These are phyloP conservation scores for Vimba vimba DNA, from an alignment of 2,113 vertebrate species.

Conservation along the genomic window DNA sequence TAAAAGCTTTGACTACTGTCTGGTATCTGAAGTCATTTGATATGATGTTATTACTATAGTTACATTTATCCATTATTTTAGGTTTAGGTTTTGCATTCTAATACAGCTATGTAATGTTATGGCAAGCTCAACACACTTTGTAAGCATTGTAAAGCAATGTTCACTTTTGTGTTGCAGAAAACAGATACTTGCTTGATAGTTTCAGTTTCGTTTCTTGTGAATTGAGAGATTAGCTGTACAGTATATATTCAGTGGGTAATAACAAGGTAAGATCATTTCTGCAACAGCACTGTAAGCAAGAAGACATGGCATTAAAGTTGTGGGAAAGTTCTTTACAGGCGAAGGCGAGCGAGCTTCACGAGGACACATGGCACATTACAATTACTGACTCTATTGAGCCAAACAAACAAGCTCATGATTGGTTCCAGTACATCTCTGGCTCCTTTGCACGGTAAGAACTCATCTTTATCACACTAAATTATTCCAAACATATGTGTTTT, in stretches of 20 bases:
- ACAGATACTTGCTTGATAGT: not conserved
- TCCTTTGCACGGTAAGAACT: constrained; percentile 65
- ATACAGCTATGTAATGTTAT: too few species aligned
- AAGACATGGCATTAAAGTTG: constrained; percentile 49
- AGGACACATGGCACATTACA: constrained; percentile 62
- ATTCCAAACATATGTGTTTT: too few species aligned
- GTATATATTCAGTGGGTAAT: not conserved
- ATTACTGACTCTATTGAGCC: constrained; percentile 60
- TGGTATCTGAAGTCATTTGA: too few species aligned
- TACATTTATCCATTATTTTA: too few species aligned
- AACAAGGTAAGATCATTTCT: not conserved
- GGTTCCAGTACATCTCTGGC: constrained; percentile 64
- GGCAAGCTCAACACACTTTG: too few species aligned
- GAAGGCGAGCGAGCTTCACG: constrained; percentile 14
- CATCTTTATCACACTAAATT: not conserved
- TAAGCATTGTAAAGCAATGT: not conserved
- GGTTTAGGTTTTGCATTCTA: too few species aligned
- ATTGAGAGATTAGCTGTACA: not conserved
- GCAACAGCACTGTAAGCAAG: not conserved
- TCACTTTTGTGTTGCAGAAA: not conserved
- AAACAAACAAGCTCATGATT: accelerated
- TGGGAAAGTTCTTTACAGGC: constrained; percentile 59
- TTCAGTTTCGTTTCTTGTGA: constrained; percentile 43
- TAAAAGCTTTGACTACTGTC: too few species aligned
- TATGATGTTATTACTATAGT: too few species aligned